Evolutionary conservation across 2,113 vertebrate genomes (phyloP), one percentile per base, ranked within the genome.

Genomic region (Phyllostomus hastatus): DNA sequence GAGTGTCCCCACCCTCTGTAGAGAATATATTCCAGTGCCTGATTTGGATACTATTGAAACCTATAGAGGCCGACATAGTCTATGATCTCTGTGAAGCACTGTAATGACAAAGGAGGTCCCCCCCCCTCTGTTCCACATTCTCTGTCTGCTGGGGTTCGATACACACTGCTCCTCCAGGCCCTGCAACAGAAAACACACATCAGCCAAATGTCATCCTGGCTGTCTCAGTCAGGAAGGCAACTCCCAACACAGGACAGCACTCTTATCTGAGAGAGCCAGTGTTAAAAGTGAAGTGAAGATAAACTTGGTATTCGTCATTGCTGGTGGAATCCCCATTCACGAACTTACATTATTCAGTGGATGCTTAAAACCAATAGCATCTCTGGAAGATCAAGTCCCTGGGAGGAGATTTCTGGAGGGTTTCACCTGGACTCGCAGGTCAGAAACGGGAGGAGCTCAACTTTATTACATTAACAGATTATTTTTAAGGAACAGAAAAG

Each of bases 401-500:
- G 48, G 41, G 76, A 81, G 43, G n/a, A 57, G 28, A n/a, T 82
- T 67, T 67, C 54, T 86, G 69, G 35, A 43, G 48, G 31, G 20
- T 28, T 66, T 69, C 80, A 38, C 16, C 35, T 19, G 19, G 41
- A 76, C 22, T 82, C 64, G 38, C 5, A 54, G 28, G n/a, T 66
- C 59, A 50, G 59, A 86, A 91, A 33, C 93, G 82, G 82, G 66
- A 95, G 94, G 92, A 67, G 72, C 46, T 86, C 70, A 92, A 35
- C 12, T 57, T n/a, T 80, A 70, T 48, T 50, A 54, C 6, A 28
- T 73, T 66, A 66, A n/a, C 26, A 83, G 28, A 8, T 70, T 35
- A 48, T 57, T 57, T 80, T 83, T n/a, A 88, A 90, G 48, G 41
- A 64, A 73, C 15, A 69, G 70, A 90, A 91, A 38, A 7, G 43